phyloP scores from a whole-genome alignment of 2,888 invertebrate species.

The Trachelus iudaicus region DNA sequence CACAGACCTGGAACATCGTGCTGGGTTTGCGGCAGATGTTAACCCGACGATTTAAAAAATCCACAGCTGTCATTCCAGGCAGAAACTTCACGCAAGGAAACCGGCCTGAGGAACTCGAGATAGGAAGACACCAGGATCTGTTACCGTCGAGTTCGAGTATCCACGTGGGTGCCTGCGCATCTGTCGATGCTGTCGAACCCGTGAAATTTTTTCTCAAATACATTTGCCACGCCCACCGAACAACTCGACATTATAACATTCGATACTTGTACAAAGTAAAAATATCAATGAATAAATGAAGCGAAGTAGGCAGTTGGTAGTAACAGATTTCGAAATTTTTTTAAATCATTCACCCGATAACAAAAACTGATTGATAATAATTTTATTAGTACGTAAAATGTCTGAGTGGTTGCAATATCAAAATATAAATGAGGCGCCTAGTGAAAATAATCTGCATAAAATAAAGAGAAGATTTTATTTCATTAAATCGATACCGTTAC shows the following conservation, averaged over 20 bases:
- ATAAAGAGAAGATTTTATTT: not conserved
- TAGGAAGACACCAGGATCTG: conserved; percentile 10
- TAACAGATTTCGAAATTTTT: not conserved
- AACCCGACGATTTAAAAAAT: conserved; percentile 12
- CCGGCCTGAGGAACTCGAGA: not conserved
- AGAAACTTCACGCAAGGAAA: conserved; percentile 15
- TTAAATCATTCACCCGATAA: not conserved
- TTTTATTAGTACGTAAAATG: not conserved
- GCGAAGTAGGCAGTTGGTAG: not conserved
- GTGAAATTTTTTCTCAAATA: not conserved
- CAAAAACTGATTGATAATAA: not conserved
- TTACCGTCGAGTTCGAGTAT: not conserved
- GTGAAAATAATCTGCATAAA: not conserved
- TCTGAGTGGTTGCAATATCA: not conserved
- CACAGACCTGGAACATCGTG: not conserved
- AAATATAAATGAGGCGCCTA: too few species aligned
- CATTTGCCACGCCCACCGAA: not conserved
- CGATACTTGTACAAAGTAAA: not conserved
- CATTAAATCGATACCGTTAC: not conserved
- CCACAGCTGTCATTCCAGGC: conserved; percentile 4
- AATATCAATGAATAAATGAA: not conserved
- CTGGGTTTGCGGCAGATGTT: conserved; percentile 24
- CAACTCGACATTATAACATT: not conserved
- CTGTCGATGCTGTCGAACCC: not conserved
- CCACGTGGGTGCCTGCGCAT: not conserved